Base-by-base conservation (phyloP, 2,113 vertebrate species). In the Bufo gargarizans region DNA sequence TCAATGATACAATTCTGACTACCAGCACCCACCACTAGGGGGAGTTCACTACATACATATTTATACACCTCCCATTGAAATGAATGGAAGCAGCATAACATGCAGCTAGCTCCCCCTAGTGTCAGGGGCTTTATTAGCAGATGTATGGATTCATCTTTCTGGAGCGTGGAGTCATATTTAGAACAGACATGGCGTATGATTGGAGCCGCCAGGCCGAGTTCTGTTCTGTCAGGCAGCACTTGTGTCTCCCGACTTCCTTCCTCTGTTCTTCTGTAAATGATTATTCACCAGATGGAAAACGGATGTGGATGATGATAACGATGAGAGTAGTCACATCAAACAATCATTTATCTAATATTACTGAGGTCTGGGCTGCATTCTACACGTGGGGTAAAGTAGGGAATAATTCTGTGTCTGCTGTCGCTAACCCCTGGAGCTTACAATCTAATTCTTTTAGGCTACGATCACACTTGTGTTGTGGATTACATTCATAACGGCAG, bases 201-300 rank as follows among this genome's bases (percentile, higher is more conserved):
- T 11, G 17, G n/a, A 43, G 14, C 79, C 79, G 47, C 11, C 79
- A 17, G 58, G 79, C 6, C 12, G 9, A 45, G 17, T 59, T 45
- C 79, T 45, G 56, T 47, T 17, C 22, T 45, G 56, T 45, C 22
- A 17, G 3, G 56, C 56, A 10, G 56, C 79, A 77, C n/a, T 77
- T 5, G 6, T 11, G 3, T 19, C 4, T 4, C 65, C 0, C 45
- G 7, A 9, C 80, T 65, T 82, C 80, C 80, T 82, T 82, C 81
- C 61, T 11, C 81, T 47, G 2, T n/a, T 69, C 63, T 83, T 47
- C 16, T 83, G 45, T 69, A 83, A 53, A 50, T 63, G 72, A 76
- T 76, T 47, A 53, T 65, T 69, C 19, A 47, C 61, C 81, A 83
- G 81, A 83, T 83, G 81, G 81, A 50, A n/a, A 69, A 22, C 81